Evolutionary conservation across 2,888 invertebrate genomes (phyloP), one percentile per base, ranked within the genome.

Genomic region (Spisula solida): DNA sequence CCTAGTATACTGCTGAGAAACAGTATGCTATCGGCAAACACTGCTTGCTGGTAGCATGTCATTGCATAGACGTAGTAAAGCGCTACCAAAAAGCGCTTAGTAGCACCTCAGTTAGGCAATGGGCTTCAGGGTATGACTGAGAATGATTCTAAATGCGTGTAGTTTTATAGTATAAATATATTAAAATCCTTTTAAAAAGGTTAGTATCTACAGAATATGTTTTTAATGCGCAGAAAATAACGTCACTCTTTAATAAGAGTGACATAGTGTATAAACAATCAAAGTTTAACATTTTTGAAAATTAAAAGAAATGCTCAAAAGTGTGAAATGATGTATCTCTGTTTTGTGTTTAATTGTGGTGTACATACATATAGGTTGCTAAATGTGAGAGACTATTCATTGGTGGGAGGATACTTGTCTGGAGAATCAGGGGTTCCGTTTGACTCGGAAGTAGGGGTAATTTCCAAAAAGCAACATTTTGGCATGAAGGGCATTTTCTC

Each of bases 281-380:
- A 75, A 75, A 34, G 75, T 34, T 41, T 75, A 18, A 75, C 34
- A 34, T 29, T 75, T 75, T 70, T 31, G 18, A 34, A 34, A 34
- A 31, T 34, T 8, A 34, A 12, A 16, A 34, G 31, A 75, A 75
- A 75, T 75, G 75, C 75, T 75, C 75, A 75, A 75, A 66, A 75
- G 75, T 75, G 75, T 75, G 75, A 75, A 34, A 31, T 14, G 75
- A 31, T 34, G 31, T 66, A 14, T 14, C 75, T 31, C 10, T 16
- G 18, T 34, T 75, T 31, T 34, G 31, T 34, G 34, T 34, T 66
- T 12, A 31, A 31, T 25, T 75, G 75, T 75, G 34, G 18, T 75
- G 75, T 75, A 75, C 18, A 75, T 75, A 75, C 20, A 34, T 34
- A 8, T 16, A 34, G 16, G 29, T 34, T 75, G 31, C 18, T 34